These are phyloP conservation scores for Agriopis leucophaearia DNA, from an alignment of 2,888 invertebrate genomes.

Conservation along the genomic window DNA sequence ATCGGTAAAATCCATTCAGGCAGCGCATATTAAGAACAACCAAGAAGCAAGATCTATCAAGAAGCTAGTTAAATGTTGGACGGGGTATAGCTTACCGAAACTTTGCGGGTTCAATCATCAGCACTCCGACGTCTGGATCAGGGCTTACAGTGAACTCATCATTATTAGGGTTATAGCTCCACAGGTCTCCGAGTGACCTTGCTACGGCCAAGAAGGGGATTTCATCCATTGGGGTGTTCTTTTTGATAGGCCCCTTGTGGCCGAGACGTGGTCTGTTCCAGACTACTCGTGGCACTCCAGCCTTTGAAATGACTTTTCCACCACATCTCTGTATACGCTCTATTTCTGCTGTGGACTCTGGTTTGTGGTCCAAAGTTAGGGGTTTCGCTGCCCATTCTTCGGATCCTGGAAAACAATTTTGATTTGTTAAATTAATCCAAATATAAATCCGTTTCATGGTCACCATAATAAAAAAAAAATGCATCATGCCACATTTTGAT, in stretches of 20 bases:
- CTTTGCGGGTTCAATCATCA: constrained; percentile 92
- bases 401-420: constrained; percentile 72
- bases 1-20: no score
- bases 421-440: background rate
- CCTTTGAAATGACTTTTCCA: constrained; percentile 90
- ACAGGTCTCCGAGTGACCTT: constrained; percentile 97
- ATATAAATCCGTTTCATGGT: background rate
- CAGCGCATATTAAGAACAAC: no score
- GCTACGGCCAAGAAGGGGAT: constrained; percentile 99
- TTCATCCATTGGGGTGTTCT: constrained; percentile 96
- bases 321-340: constrained; percentile 93
- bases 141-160: constrained; percentile 99
- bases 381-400: constrained; percentile 92
- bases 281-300: constrained; percentile 97
- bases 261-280: constrained; percentile 97
- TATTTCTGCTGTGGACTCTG: constrained; percentile 94
- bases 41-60: no score
- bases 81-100: constrained; percentile 79
- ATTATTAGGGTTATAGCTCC: constrained; percentile 97
- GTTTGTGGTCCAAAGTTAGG: constrained; percentile 97
- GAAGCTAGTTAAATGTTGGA: background rate
- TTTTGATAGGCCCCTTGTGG: constrained; percentile 92
- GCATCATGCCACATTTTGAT: no score
- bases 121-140: constrained; percentile 96
- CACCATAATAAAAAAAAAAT: no score